Percentiles rank a stretch among this genome's conserved stretches.
Conservation (phyloP, 2,113 vertebrate species). For the Macrotus californicus region DNA sequence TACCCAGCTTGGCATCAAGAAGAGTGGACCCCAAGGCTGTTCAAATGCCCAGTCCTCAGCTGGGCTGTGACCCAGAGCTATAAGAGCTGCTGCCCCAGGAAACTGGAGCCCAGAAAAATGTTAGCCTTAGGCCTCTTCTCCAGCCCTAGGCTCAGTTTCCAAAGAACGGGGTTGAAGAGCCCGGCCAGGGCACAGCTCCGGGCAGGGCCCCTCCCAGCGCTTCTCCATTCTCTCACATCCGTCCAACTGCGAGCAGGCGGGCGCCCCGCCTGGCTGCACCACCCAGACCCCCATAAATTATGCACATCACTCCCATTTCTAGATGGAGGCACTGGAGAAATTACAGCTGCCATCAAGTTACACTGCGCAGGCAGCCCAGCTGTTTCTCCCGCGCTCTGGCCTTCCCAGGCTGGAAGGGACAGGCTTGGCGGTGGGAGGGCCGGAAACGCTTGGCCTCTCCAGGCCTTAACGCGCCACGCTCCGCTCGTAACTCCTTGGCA, state of each 20-base stretch:
- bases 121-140: not conserved
- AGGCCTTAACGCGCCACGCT: not conserved
- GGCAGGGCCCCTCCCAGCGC: not conserved
- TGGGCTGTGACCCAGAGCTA: not conserved
- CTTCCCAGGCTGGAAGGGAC: not conserved
- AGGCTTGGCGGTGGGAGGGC: constrained; percentile 10
- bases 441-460: not conserved
- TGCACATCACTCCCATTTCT: constrained; percentile 79
- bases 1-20: not conserved
- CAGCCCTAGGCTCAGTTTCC: not conserved
- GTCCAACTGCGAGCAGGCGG: constrained; percentile 20
- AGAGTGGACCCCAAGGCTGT: not conserved
- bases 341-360: constrained; percentile 72
- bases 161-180: not conserved
- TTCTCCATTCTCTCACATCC: not conserved
- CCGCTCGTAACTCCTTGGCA: not conserved
- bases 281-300: constrained; percentile 82
- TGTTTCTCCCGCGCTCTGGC: constrained; percentile 50
- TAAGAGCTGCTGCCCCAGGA: not conserved
- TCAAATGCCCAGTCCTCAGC: not conserved
- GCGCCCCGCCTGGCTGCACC: constrained; percentile 73
- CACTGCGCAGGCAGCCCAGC: constrained; percentile 70
- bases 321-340: constrained; percentile 63
- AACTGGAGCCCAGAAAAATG: not conserved
- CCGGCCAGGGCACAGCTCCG: not conserved